Evolutionary conservation across 2,113 vertebrate genomes (phyloP).

Genomic region (Rhinichthys klamathensis): DNA sequence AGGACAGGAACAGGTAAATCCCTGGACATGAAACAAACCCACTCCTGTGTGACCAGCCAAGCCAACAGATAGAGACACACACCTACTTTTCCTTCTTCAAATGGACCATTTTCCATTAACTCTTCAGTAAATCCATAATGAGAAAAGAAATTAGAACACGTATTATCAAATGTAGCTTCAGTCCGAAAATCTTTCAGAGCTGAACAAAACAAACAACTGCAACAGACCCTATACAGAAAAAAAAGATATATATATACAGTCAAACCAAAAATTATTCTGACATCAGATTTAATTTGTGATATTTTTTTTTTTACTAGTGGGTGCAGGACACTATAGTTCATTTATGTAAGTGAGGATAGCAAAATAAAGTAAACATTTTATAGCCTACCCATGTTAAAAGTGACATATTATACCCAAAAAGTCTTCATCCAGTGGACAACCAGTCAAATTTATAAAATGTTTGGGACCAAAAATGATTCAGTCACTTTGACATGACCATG

Average conservation of each 20-base stretch:
- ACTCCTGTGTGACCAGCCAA: constrained; percentile 55
- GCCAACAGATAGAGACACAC: constrained; percentile 22
- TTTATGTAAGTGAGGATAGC: no score
- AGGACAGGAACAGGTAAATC: constrained; percentile 87
- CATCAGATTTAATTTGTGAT: no score
- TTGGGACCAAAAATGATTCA: no score
- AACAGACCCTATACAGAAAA: background rate
- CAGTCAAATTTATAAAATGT: no score
- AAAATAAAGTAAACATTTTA: no score
- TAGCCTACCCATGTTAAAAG: no score
- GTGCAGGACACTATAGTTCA: no score
- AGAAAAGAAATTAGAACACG: constrained; percentile 10
- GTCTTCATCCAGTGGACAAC: no score
- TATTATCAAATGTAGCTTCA: constrained; percentile 42
- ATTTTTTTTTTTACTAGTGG: no score
- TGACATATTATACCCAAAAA: no score
- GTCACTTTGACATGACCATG: no score
- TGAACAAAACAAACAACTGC: background rate
- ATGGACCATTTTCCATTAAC: constrained; percentile 44
- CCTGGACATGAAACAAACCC: constrained; percentile 81
- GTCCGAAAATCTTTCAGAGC: constrained; percentile 8
- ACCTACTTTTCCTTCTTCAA: constrained; percentile 50
- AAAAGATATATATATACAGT: background rate
- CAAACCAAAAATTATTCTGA: background rate
- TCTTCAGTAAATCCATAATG: constrained; percentile 42